Evolutionary conservation across 2,888 invertebrate genomes (phyloP).

Genomic region (Lepidonotus clava): DNA sequence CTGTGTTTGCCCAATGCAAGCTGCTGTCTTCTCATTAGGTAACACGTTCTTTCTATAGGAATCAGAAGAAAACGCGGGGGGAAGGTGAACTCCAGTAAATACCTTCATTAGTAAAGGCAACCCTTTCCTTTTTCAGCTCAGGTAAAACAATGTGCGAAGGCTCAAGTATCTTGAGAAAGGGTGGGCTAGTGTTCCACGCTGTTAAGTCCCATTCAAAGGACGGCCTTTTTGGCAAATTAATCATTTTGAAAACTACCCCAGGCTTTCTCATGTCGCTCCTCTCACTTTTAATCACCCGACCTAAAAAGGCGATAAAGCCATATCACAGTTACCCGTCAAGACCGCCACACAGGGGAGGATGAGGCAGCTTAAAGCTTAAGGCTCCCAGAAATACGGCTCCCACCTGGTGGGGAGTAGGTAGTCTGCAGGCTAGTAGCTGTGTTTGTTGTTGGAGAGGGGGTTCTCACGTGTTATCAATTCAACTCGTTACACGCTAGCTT

Average conservation of each 20-base stretch:
- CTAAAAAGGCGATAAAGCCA: no score
- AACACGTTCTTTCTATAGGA: neutral
- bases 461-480: neutral
- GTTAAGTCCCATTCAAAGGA: neutral
- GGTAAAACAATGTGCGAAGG: neutral
- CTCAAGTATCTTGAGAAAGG: neutral
- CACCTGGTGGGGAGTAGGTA: no score
- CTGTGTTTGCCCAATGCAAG: neutral
- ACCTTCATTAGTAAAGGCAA: conserved; percentile 14
- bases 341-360: no score
- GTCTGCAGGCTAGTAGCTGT: no score
- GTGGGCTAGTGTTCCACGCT: neutral
- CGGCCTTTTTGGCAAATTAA: neutral
- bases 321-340: no score
- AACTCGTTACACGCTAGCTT: neutral
- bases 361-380: no score
- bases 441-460: neutral
- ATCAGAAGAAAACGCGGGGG: neutral
- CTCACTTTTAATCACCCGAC: neutral
- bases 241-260: neutral
- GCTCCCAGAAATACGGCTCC: no score
- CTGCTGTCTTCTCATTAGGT: neutral
- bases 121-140: neutral
- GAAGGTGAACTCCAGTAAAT: neutral
- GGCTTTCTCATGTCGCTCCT: neutral